phyloP scores from a whole-genome alignment of 64 coral and sea anemone genomes.

The Montipora cactus region DNA sequence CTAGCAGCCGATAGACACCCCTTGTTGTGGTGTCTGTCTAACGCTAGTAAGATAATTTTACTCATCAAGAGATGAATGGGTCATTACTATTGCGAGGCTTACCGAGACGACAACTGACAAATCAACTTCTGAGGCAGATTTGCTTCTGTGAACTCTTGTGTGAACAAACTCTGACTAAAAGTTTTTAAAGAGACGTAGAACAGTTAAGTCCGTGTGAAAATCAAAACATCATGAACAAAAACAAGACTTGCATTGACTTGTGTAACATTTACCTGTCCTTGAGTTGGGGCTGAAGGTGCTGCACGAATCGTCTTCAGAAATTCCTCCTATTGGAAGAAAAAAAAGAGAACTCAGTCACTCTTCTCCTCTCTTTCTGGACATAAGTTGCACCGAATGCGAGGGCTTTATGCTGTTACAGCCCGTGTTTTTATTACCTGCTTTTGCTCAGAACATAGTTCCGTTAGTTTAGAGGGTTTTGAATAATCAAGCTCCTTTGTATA shows the following conservation, averaged over 20 bases:
- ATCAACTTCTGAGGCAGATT: slow-evolving; percentile 27
- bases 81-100: not conserved
- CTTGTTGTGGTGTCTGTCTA: too few species aligned
- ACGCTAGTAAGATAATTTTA: too few species aligned
- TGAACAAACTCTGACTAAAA: slow-evolving; percentile 18
- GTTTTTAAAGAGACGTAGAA: not conserved
- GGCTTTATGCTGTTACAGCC: too few species aligned
- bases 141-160: slow-evolving; percentile 13
- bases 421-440: too few species aligned
- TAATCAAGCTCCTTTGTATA: too few species aligned
- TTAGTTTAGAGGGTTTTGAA: too few species aligned
- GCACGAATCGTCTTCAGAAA: slow-evolving; percentile 40
- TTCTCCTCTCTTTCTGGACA: too few species aligned
- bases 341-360: not conserved
- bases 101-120: slow-evolving; percentile 34
- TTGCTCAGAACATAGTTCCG: too few species aligned
- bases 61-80: too few species aligned
- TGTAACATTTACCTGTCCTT: not conserved
- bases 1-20: too few species aligned
- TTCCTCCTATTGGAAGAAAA: not conserved
- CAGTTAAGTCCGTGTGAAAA: too few species aligned
- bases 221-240: not conserved
- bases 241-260: not conserved
- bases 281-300: slow-evolving; percentile 14
- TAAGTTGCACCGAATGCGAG: too few species aligned